These are phyloP conservation scores for Holothuria scabra DNA, from an alignment of 53 echinoderm and acorn worm genomes.

Conservation along the genomic window DNA sequence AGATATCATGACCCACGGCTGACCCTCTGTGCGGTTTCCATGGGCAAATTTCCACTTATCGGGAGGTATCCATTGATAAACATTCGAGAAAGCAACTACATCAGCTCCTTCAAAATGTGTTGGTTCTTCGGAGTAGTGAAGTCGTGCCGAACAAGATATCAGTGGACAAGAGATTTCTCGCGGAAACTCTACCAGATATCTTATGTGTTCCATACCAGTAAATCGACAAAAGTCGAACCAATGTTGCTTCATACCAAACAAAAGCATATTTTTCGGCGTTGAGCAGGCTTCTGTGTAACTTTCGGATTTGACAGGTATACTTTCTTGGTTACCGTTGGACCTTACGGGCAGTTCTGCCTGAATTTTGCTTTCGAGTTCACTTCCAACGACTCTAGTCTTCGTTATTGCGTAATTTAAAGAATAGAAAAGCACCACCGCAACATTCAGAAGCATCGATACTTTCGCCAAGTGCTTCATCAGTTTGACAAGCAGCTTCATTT, in stretches of 20 bases:
- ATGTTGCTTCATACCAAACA: conserved; percentile 41
- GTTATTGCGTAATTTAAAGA: background rate
- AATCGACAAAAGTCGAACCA: conserved; percentile 30
- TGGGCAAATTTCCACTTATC: conserved; percentile 27
- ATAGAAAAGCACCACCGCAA: conserved; percentile 5
- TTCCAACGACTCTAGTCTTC: background rate
- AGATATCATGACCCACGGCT: conserved; percentile 35
- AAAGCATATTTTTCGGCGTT: conserved; percentile 3
- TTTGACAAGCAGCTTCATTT: conserved; percentile 7
- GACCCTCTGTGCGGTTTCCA: conserved; percentile 8
- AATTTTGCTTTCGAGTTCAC: background rate
- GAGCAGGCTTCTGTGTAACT: conserved; percentile 11
- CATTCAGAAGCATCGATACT: conserved; percentile 20
- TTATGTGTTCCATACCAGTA: conserved; percentile 9
- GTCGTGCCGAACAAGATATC: background rate
- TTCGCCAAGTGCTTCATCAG: conserved; percentile 34
- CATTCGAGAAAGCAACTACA: conserved; percentile 16
- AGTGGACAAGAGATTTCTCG: conserved; percentile 19
- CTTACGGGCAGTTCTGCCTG: background rate
- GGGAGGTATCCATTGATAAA: conserved; percentile 16
- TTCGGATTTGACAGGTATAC: background rate
- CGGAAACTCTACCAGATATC: conserved; percentile 33
- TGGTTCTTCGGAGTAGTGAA: background rate
- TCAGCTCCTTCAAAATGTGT: conserved; percentile 2
- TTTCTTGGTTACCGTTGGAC: background rate